Evolutionary conservation across 2,888 invertebrate species (phyloP), one percentile per base, ranked within the genome.

Genomic region (Dryocosmus kuriphilus): DNA sequence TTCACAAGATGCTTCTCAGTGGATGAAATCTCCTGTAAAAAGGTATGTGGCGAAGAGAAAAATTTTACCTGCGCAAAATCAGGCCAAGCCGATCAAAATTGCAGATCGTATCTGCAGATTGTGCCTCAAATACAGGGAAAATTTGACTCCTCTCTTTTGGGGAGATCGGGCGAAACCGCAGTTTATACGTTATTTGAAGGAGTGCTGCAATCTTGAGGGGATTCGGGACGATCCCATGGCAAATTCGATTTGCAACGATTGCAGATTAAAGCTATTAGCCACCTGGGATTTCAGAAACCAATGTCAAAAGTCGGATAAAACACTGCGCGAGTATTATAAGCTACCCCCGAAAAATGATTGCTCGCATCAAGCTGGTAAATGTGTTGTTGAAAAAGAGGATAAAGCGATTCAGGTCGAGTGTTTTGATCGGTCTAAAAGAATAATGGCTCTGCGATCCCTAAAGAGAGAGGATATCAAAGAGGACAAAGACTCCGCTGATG

Each of bases 231-330:
- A 65, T 41, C 65, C 65, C 3, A 38, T 65, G 38, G 41, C 65
- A 65, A 65, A 65, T 16, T 41, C 65, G 7, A 38, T 65, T 19
- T 65, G 65, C 41, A 14, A 8, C 14, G 65, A 65, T 16, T 65
- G 65, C 24, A 65, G 7, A 22, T 6, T 9, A 65, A 65, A 65
- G 38, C 41, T 65, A 24, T 38, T 38, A 65, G 38, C 65, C 11
- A 41, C 65, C 11, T 65, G 65, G 65, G 65, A 65, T 65, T 65
- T 65, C 38, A 38, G 65, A 16, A 65, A 65, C 24, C 38, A 38
- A 2, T 65, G 65, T 41, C n/a, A n/a, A n/a, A n/a, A n/a, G n/a
- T n/a, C n/a, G n/a, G n/a, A n/a, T n/a, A n/a, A n/a, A n/a, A n/a
- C n/a, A n/a, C n/a, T n/a, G n/a, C n/a, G n/a, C n/a, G n/a, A n/a